Evolutionary conservation across 2,113 vertebrate species (phyloP).

Genomic region (Hippoglossus stenolepis): DNA sequence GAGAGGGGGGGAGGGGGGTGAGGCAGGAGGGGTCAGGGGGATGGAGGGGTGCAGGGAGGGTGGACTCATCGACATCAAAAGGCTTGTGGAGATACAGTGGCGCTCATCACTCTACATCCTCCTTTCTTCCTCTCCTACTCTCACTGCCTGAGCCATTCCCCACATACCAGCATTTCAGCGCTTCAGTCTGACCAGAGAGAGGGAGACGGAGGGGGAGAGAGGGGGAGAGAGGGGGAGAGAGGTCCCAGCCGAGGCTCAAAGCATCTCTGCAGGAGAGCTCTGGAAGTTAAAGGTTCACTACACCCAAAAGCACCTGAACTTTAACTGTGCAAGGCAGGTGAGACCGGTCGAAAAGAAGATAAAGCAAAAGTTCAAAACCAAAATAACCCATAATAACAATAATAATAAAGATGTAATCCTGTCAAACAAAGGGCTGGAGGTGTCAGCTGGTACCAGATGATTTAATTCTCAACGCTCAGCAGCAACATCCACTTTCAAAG

Average conservation of each 20-base stretch:
- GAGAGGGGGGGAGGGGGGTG: conserved; percentile 34
- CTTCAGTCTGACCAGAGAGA: conserved; percentile 46
- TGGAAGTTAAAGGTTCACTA: conserved; percentile 30
- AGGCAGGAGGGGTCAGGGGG: background rate
- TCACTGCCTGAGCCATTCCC: conserved; percentile 72
- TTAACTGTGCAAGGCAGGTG: background rate
- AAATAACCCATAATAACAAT: background rate
- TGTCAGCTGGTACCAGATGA: no score
- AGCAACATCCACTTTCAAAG: no score
- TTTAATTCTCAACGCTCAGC: no score
- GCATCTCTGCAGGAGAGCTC: conserved; percentile 45
- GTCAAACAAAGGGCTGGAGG: background rate
- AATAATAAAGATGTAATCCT: background rate
- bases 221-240: background rate
- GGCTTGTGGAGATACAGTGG: conserved; percentile 76
- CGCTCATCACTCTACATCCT: conserved; percentile 79
- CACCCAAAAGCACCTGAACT: conserved; percentile 5
- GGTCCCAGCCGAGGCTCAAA: conserved; percentile 6
- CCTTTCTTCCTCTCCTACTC: conserved; percentile 76
- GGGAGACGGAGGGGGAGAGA: background rate
- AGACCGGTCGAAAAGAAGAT: background rate
- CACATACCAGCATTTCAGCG: conserved; percentile 81
- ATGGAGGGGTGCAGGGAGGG: conserved; percentile 21
- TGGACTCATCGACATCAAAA: conserved; percentile 77
- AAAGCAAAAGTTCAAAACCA: background rate